Percentiles rank a stretch among this genome's conserved stretches.
phyloP scores from a whole-genome alignment of 2,113 vertebrate genomes.

The Solea solea region DNA sequence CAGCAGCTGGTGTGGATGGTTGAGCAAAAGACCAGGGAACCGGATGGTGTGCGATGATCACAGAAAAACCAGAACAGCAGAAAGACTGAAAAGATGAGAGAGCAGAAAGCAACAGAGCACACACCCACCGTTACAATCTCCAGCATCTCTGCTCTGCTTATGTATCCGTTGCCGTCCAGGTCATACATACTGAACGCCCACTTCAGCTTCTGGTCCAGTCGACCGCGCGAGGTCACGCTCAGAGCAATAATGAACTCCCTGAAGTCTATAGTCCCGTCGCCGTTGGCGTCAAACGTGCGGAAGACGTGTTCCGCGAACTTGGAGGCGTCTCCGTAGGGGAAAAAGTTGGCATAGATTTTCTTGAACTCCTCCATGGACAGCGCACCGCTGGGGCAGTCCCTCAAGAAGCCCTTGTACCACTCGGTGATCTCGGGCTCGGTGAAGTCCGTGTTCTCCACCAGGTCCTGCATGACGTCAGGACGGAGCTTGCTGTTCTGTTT shows the following conservation, averaged over 20 bases:
- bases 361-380: constrained; percentile 99
- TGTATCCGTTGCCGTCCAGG: constrained; percentile 98
- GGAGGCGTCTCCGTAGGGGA: constrained; percentile 98
- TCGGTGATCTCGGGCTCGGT: constrained; percentile 98
- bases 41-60: constrained; percentile 14
- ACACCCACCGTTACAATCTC: constrained; percentile 94
- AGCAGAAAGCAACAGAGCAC: not conserved
- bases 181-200: constrained; percentile 99
- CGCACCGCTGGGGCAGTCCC: constrained; percentile 98
- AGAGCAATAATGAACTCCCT: constrained; percentile 99
- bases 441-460: constrained; percentile 98
- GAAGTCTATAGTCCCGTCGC: constrained; percentile 97
- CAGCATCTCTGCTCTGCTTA: constrained; percentile 98
- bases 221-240: constrained; percentile 94
- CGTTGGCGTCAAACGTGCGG: constrained; percentile 97
- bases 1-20: constrained; percentile 54
- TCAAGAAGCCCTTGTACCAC: constrained; percentile 99
- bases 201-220: constrained; percentile 98
- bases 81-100: not conserved
- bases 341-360: constrained; percentile 99
- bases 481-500: constrained; percentile 99
- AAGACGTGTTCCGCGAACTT: constrained; percentile 99
- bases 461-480: constrained; percentile 98
- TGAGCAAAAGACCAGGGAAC: constrained; percentile 30
- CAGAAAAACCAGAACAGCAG: not conserved